Percentiles rank a stretch among this genome's conserved stretches.
phyloP scores from a whole-genome alignment of 2,888 invertebrate genomes.

The Sesamia inferens region DNA sequence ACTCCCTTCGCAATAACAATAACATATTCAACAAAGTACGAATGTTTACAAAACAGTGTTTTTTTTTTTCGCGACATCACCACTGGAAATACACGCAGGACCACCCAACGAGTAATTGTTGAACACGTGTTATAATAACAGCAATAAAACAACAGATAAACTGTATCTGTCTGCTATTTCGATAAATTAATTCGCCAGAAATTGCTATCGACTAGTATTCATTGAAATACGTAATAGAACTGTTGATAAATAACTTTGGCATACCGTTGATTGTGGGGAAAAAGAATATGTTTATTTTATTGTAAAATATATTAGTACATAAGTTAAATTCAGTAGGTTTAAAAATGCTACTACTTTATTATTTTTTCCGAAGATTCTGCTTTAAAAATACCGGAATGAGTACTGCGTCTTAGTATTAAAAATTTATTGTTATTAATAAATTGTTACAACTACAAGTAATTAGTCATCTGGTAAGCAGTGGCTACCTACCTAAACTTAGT shows the following conservation, averaged over 20 bases:
- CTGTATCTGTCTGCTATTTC: constrained; percentile 70
- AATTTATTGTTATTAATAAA: not conserved
- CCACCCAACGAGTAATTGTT: constrained; percentile 74
- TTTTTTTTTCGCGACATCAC: constrained; percentile 69
- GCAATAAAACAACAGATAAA: constrained; percentile 78
- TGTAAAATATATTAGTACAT: constrained; percentile 1
- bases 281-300: constrained; percentile 32
- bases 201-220: constrained; percentile 64
- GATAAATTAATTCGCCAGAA: constrained; percentile 67
- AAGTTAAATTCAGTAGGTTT: not conserved
- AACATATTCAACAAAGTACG: constrained; percentile 67
- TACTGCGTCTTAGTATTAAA: not conserved
- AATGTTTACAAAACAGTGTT: constrained; percentile 77
- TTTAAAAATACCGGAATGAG: not conserved
- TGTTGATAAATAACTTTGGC: constrained; percentile 52
- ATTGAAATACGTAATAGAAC: constrained; percentile 67
- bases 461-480: not conserved
- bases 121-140: constrained; percentile 74
- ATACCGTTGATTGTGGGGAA: constrained; percentile 31
- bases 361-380: not conserved
- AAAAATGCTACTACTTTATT: not conserved
- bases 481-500: not conserved
- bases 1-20: constrained; percentile 56
- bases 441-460: not conserved
- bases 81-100: constrained; percentile 68